Evolutionary conservation across 2,888 invertebrate genomes (phyloP).

Genomic region (Kryphioiulus occultus): DNA sequence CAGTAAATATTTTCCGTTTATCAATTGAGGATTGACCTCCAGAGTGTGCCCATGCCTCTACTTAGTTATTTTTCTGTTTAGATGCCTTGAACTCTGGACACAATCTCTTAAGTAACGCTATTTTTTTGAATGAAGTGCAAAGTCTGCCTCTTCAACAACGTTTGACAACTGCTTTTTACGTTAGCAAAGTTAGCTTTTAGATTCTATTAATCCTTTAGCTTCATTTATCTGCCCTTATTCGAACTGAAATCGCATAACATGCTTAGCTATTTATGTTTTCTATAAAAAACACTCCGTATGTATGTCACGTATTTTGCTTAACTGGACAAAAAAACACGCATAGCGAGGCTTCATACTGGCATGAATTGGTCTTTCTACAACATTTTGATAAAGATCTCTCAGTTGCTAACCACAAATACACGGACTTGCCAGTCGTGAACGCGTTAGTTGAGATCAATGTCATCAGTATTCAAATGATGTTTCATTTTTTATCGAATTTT

Average conservation of each 20-base stretch:
- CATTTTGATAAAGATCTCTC: background rate
- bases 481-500: background rate
- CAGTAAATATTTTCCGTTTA: slow-evolving; percentile 17
- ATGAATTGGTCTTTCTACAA: background rate
- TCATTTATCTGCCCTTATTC: background rate
- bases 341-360: background rate
- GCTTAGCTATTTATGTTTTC: background rate
- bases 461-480: slow-evolving; percentile 6
- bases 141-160: background rate
- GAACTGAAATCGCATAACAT: background rate
- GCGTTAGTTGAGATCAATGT: background rate
- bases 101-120: background rate
- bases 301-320: slow-evolving; percentile 10
- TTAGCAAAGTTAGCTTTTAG: background rate
- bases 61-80: background rate
- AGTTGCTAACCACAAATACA: background rate
- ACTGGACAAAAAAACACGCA: background rate
- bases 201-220: background rate
- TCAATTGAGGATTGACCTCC: background rate
- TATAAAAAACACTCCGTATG: background rate
- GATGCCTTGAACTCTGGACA: background rate
- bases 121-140: slow-evolving; percentile 25
- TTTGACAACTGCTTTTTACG: background rate
- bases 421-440: background rate
- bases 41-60: background rate